Percentiles rank a stretch among this genome's conserved stretches.
Conservation (phyloP, 2,113 vertebrate species). For the Narcine bancroftii region DNA sequence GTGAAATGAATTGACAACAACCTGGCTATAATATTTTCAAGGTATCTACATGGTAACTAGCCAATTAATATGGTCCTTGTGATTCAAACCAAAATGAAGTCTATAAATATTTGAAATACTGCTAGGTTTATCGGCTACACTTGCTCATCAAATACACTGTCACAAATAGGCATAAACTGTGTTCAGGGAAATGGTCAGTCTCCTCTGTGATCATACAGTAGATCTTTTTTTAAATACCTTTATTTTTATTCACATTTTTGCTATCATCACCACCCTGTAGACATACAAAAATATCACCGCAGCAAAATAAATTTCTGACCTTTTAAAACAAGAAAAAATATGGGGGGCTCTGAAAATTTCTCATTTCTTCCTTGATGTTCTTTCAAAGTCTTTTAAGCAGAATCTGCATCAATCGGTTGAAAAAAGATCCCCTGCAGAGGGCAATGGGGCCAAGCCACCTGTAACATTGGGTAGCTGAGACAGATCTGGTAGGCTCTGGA, state of each 20-base stretch:
- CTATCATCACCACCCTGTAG: neutral
- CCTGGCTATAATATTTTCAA: neutral
- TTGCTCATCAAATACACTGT: neutral
- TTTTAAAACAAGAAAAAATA: slow-evolving; percentile 22
- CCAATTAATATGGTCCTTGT: neutral
- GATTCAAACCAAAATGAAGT: neutral
- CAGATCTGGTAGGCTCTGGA: slow-evolving; percentile 81
- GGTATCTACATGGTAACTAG: neutral
- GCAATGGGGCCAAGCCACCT: slow-evolving; percentile 69
- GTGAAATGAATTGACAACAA: neutral
- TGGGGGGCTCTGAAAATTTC: slow-evolving; percentile 29
- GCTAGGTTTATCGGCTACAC: neutral
- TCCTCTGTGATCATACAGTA: neutral
- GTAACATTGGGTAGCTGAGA: slow-evolving; percentile 78
- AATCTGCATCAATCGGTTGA: slow-evolving; percentile 67
- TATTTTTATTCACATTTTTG: slow-evolving; percentile 11
- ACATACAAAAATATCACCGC: slow-evolving; percentile 33
- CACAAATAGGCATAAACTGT: slow-evolving; percentile 2
- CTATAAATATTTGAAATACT: neutral
- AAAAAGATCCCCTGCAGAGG: slow-evolving; percentile 77
- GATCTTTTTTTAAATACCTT: neutral
- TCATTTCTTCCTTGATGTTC: slow-evolving; percentile 16
- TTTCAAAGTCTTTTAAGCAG: slow-evolving; percentile 24
- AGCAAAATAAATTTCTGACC: slow-evolving; percentile 20
- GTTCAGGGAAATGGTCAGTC: neutral